Conservation (phyloP, 37 sponge, comb jelly and placozoan genomes). For the Beroe forskalii region DNA sequence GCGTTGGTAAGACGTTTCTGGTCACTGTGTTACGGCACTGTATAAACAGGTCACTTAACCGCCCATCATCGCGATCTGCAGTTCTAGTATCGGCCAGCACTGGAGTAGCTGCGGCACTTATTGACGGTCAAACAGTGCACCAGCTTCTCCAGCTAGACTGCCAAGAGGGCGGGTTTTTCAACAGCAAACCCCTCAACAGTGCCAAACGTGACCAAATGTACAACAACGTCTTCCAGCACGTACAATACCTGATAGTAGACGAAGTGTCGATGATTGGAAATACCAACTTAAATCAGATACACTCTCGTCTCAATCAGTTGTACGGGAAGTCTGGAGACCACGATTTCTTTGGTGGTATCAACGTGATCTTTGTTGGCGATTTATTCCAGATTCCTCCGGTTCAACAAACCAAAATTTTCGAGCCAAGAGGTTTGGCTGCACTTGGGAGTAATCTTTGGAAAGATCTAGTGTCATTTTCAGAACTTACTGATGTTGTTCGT, state of each 20-base stretch:
- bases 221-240: not conserved
- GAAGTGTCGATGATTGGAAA: constrained; percentile 57
- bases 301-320: not conserved
- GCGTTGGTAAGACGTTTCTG: constrained; percentile 33
- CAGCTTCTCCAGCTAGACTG: constrained; percentile 22
- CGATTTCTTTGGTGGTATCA: constrained; percentile 6
- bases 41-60: not conserved
- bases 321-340: not conserved
- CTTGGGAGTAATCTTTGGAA: constrained; percentile 41
- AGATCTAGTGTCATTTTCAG: constrained; percentile 23
- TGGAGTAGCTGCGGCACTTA: constrained; percentile 32
- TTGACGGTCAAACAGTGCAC: constrained; percentile 45
- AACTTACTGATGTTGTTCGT: constrained; percentile 26
- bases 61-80: not conserved
- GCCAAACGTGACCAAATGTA: not conserved
- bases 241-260: constrained; percentile 3
- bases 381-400: constrained; percentile 38
- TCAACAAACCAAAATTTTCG: constrained; percentile 49
- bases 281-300: constrained; percentile 50
- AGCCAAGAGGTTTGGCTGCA: constrained; percentile 1
- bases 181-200: not conserved
- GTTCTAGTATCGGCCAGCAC: constrained; percentile 29
- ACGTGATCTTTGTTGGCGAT: constrained; percentile 35
- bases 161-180: constrained; percentile 9
- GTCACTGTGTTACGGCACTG: not conserved